Base-by-base conservation (phyloP, 2,797 vertebrate genomes). In the Darevskia mixta region DNA sequence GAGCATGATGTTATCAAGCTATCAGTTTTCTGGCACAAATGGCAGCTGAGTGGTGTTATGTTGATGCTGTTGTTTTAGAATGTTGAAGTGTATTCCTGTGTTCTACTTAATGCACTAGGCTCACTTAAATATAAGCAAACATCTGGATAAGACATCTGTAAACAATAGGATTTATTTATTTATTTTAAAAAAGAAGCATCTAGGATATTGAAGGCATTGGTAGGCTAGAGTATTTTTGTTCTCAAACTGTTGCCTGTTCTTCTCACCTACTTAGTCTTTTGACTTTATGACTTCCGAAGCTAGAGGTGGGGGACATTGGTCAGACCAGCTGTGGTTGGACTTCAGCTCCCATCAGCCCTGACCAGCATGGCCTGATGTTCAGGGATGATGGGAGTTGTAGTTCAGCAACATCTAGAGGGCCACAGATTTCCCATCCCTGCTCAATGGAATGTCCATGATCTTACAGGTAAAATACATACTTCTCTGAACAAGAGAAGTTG, bases 11-110 rank as follows among this genome's bases (percentile, higher is more conserved):
- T 71, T 79, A 71, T 89, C 64, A 41, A 43, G 2, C 43, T 84
- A 83, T 89, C 88, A 4, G 41, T 81, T 89, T 69, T 86, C 84
- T 90, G 83, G 88, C 88, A 80, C 87, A 88, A 87, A 92, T 38
- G 45, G 29, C 83, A 85, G 78, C 79, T 80, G 86, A 61, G 5
- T 25, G 17, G 8, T 27, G 11, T 27, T 64, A 27, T 29, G 20
- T 8, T 81, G 11, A 11, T 61, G 17, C 35, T 58, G 3, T 27
- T 20, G 90, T 86, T 84, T 92, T 84, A 79, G 71, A 88, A 81
- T 29, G 58, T 69, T 87, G 58, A 20, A 90, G 79, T 89, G 45
- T 86, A 43, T 86, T 72, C 4, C 88, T 84, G 0, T 88, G 17
- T 35, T 87, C 29, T 2, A 1, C 10, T 80, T 49, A 55, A 66